Evolutionary conservation across 2,797 vertebrate species (phyloP), one percentile per base, ranked within the genome.

Genomic region (Echeneis naucrates): DNA sequence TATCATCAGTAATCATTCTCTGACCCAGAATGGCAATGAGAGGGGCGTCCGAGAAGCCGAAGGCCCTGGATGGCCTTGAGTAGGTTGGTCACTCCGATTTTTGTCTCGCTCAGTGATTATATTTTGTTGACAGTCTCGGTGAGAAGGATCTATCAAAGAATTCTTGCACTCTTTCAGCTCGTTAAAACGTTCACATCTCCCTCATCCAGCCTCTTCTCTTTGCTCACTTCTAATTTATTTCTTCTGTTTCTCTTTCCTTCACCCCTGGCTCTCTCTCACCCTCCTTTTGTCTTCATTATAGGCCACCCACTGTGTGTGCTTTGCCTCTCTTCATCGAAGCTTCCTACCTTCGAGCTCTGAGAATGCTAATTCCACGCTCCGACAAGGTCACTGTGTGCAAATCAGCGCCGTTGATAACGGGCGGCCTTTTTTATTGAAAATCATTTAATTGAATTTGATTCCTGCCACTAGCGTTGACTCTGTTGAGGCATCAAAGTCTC

Each of bases 391-490:
- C 76, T 66, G 74, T 91, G 85, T 93, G 92, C 89, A 92, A 93
- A 93, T 92, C 86, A 93, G 92, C 72, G n/a, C 75, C 14, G 68
- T 81, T 83, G 90, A 93, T 93, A 93, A 90, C 82, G 73, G 83
- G 26, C 76, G 4, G 48, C 40, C 68, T 58, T 69, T 84, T 81
- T 68, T 77, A 87, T 87, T 85, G 87, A 91, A 89, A 92, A 92
- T 90, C 83, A 82, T 89, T 94, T 92, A 90, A 93, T 93, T 92
- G 89, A 92, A 93, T 93, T 93, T 93, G 90, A 93, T 92, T 91
- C 48, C 54, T 88, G 92, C 90, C 90, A 89, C 78, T 61, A 83
- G 90, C 85, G 47, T 72, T 82, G 77, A 77, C 82, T 88, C 84
- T 56, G 78, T 64, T 51, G 82, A 75, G 78, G 85, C 89, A 86